These are phyloP conservation scores for Sciurus vulgaris DNA, from an alignment of 2,797 vertebrate species.

Conservation along the genomic window DNA sequence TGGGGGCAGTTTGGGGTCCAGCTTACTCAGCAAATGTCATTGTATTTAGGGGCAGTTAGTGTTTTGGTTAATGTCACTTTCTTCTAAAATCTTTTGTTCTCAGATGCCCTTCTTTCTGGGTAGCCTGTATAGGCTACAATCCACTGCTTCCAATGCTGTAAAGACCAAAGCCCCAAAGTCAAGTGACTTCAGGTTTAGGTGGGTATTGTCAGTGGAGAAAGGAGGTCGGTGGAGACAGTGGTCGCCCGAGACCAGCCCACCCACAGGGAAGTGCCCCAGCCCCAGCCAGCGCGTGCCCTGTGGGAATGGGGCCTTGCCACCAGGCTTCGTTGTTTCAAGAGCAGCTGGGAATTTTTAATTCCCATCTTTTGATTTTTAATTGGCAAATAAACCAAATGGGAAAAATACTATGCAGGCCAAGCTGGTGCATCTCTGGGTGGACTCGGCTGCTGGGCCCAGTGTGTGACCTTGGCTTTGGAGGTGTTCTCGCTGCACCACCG, in stretches of 20 bases:
- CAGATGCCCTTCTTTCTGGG: neutral
- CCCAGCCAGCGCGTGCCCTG: neutral
- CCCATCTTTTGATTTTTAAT: neutral
- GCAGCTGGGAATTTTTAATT: neutral
- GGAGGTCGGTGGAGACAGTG: neutral
- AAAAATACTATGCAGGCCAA: neutral
- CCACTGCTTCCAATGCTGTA: neutral
- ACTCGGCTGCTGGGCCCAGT: neutral
- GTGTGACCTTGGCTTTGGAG: neutral
- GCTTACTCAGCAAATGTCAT: neutral
- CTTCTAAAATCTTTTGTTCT: neutral
- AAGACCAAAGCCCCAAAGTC: neutral
- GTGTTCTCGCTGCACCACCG: neutral
- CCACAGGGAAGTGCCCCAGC: neutral
- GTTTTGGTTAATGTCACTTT: neutral
- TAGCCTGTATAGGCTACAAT: neutral
- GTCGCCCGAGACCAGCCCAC: fast-evolving
- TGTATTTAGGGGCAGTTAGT: neutral
- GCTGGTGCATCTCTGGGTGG: neutral
- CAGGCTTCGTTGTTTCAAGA: neutral
- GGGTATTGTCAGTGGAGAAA: neutral
- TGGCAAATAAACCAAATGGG: neutral
- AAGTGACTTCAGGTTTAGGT: too few species aligned
- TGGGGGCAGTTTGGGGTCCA: too few species aligned
- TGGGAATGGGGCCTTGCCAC: neutral